phyloP scores from a whole-genome alignment of 2,797 vertebrate genomes.

The Pseudochirops cupreus region DNA sequence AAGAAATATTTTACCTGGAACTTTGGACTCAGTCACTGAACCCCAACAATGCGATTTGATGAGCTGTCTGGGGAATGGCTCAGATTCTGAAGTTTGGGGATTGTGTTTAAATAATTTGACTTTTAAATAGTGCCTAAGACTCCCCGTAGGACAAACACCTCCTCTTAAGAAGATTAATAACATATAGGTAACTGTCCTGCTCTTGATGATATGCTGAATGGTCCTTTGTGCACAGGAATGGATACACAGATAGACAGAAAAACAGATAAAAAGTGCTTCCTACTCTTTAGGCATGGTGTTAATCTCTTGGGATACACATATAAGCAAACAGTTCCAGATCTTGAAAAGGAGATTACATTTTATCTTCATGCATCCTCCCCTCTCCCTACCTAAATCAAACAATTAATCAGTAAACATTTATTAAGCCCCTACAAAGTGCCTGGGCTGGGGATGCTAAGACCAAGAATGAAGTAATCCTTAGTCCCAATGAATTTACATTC shows the following conservation, averaged over 20 bases:
- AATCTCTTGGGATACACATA: neutral
- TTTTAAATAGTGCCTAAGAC: constrained; percentile 49
- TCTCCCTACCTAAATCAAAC: neutral
- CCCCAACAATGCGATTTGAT: constrained; percentile 26
- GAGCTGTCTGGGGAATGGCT: constrained; percentile 33
- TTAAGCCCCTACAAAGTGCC: neutral
- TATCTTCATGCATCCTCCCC: neutral
- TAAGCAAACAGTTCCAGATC: neutral
- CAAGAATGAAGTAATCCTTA: neutral
- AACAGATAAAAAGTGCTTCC: neutral
- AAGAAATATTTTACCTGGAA: constrained; percentile 68
- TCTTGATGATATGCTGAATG: neutral
- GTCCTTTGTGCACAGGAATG: neutral
- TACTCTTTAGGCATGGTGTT: neutral
- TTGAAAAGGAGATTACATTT: neutral
- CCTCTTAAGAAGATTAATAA: neutral
- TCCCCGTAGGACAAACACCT: neutral
- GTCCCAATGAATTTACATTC: neutral
- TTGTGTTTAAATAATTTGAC: constrained; percentile 56
- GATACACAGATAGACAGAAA: neutral
- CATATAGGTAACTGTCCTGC: neutral
- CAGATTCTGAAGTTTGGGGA: constrained; percentile 39
- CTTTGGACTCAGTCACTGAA: constrained; percentile 55
- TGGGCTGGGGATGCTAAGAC: neutral
- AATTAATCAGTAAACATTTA: neutral